These are phyloP conservation scores for Schizaphis graminum DNA, from an alignment of 2,888 invertebrate genomes.

Conservation along the genomic window DNA sequence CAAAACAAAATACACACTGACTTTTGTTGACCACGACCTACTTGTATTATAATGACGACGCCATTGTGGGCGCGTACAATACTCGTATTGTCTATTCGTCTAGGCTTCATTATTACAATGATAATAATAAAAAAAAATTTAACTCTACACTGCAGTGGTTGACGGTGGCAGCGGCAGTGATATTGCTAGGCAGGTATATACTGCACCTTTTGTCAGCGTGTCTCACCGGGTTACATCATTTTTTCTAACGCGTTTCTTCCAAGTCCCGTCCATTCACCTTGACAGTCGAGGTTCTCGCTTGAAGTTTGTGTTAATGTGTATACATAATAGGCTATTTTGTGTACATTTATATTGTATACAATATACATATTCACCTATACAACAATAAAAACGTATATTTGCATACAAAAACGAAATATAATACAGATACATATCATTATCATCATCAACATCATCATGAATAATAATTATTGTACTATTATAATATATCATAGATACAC, in stretches of 20 bases:
- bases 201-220: slow-evolving; percentile 50
- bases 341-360: background rate
- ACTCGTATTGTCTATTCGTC: slow-evolving; percentile 53
- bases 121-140: slow-evolving; percentile 12
- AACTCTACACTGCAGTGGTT: background rate
- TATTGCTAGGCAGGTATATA: background rate
- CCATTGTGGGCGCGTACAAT: slow-evolving; percentile 64
- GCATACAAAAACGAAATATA: background rate
- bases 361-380: background rate
- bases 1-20: slow-evolving; percentile 52
- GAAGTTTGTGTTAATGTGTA: background rate
- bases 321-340: background rate
- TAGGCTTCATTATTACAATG: slow-evolving; percentile 32
- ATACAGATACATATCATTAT: background rate
- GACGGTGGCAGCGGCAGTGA: slow-evolving; percentile 3
- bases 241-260: background rate
- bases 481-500: background rate
- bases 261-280: slow-evolving; percentile 47
- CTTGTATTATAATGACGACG: slow-evolving; percentile 63
- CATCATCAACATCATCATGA: background rate
- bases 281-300: background rate
- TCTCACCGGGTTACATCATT: slow-evolving; percentile 49
- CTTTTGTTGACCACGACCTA: slow-evolving; percentile 66
- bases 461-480: background rate
- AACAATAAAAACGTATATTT: background rate